Evolutionary conservation across 2,888 invertebrate genomes (phyloP).

Genomic region (Phoronis australis): DNA sequence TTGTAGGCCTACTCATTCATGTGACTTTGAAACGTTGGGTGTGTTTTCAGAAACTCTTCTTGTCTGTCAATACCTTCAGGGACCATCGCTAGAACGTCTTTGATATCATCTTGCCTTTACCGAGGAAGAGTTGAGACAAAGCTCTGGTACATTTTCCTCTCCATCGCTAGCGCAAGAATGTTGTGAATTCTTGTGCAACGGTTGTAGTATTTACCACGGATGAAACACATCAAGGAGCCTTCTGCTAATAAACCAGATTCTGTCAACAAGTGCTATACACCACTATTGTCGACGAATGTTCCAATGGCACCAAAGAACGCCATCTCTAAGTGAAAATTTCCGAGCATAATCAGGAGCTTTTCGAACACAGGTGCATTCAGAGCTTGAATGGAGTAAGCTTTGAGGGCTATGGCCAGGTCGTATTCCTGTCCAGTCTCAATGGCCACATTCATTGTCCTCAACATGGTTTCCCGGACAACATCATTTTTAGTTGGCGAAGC

Average conservation of each 20-base stretch:
- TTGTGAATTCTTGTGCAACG: slow-evolving; percentile 8
- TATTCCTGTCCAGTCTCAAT: slow-evolving; percentile 10
- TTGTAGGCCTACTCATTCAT: background rate
- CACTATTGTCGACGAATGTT: slow-evolving; percentile 8
- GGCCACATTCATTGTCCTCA: slow-evolving; percentile 7
- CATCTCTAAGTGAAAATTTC: slow-evolving; percentile 11
- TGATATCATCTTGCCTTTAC: slow-evolving; percentile 2
- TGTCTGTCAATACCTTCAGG: background rate
- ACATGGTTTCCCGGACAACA: slow-evolving; percentile 12
- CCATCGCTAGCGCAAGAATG: slow-evolving; percentile 3
- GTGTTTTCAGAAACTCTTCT: too few relatives aligned
- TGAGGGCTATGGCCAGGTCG: slow-evolving; percentile 11
- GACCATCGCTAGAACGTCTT: background rate
- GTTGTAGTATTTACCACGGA: slow-evolving; percentile 11
- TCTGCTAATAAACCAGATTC: slow-evolving; percentile 12
- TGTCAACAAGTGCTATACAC: slow-evolving; percentile 6
- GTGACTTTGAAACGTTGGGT: too few relatives aligned
- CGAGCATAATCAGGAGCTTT: slow-evolving; percentile 9
- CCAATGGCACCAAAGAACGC: slow-evolving; percentile 11
- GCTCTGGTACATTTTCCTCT: slow-evolving; percentile 3
- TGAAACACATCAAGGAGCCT: slow-evolving; percentile 10
- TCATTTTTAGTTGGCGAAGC: slow-evolving; percentile 11
- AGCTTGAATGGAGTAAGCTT: slow-evolving; percentile 12
- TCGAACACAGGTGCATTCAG: slow-evolving; percentile 10
- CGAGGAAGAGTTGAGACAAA: slow-evolving; percentile 1